Conservation (phyloP, 2,113 vertebrate species). For the Caracal caracal region DNA sequence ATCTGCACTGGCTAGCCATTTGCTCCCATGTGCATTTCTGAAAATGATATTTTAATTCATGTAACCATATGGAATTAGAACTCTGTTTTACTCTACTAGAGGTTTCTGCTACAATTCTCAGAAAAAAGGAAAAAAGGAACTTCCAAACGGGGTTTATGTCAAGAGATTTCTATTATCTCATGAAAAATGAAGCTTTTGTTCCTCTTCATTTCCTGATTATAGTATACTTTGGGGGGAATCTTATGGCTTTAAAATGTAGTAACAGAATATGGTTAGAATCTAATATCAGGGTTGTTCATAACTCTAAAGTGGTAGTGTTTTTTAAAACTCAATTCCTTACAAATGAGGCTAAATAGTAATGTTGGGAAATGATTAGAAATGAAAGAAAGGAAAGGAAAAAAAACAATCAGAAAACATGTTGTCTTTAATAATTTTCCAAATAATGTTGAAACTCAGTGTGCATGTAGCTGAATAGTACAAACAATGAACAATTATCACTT, state of each 20-base stretch:
- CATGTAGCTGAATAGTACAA: background rate
- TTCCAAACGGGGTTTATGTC: background rate
- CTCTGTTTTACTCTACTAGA: background rate
- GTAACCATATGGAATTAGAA: background rate
- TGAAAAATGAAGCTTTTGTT: background rate
- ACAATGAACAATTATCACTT: background rate
- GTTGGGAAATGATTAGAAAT: background rate
- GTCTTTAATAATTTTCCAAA: constrained; percentile 10
- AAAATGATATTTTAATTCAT: constrained; percentile 48
- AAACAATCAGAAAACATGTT: background rate
- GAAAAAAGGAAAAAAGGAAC: background rate
- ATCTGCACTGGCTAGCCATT: background rate
- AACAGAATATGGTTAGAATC: background rate
- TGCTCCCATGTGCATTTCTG: background rate
- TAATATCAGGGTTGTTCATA: background rate
- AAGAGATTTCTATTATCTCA: background rate
- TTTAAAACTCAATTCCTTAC: background rate
- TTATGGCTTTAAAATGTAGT: background rate
- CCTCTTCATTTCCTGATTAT: background rate
- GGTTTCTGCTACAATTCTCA: background rate
- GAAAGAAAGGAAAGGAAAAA: background rate
- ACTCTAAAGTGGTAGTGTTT: background rate
- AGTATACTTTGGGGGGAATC: background rate
- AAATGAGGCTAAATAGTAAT: background rate
- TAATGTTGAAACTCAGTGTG: constrained; percentile 36